Evolutionary conservation across 2,113 vertebrate genomes (phyloP), one percentile per base, ranked within the genome.

Genomic region (Rhinolophus ferrumequinum): DNA sequence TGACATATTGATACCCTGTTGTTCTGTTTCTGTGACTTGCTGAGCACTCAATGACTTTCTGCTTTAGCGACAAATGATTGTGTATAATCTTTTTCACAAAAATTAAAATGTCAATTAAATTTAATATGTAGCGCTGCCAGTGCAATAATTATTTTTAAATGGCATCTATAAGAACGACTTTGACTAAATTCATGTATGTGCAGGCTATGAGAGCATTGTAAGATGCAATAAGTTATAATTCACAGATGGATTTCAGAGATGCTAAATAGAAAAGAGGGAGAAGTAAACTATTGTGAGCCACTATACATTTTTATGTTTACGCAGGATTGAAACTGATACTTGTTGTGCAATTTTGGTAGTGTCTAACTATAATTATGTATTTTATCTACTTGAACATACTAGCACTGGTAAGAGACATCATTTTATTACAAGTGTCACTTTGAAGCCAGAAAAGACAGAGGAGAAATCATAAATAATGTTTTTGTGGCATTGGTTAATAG

Each of bases 401-500:
- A 56, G 47, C 54, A 54, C 24, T 70, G 14, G 13, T 52, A 52
- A 76, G 14, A 62, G n/a, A n/a, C 2, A 93, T 41, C 1, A 44
- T 69, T 69, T 75, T 70, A 47, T 90, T 87, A 88, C 15, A 41
- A 73, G 19, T 82, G 41, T 69, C 67, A 90, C 87, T 96, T 76
- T 94, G 54, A 33, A 85, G 66, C 56, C 67, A 44, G 8, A 60
- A 88, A 67, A 67, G 35, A 62, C 6, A 79, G 30, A 19, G n/a
- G 19, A 56, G 69, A 30, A 58, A 77, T 58, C 11, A 58, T 72
- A 47, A 28, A 50, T 35, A 0, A 2, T 54, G 1, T 56, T 14
- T 13, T 47, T 67, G 30, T 84, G 47, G 28, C 33, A 52, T 14
- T 30, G 18, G 8, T 38, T 83, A n/a, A 66, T 41, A 52, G 10